Base-by-base conservation (phyloP, 2,113 vertebrate species). In the Phaethornis superciliosus region DNA sequence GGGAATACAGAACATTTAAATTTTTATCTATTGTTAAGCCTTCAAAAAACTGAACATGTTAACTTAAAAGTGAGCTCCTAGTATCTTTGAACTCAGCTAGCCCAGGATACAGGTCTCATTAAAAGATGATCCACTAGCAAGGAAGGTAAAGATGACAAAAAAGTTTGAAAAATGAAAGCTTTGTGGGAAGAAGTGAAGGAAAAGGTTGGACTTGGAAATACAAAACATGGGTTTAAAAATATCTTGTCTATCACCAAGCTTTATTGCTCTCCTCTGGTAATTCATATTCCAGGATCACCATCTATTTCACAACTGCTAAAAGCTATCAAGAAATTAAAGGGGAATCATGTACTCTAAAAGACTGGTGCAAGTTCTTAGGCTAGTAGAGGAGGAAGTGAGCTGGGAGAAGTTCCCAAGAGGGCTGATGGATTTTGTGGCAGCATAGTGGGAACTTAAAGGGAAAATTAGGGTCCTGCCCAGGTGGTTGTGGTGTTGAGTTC, bases 11-110 rank as follows among this genome's bases (percentile, higher is more conserved):
- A 77, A 52, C 35, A 47, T 90, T 85, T 74, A 55, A 11, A 60
- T 76, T 91, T 94, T 91, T 58, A 52, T 62, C 79, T 88, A 17
- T 77, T 91, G 62, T 89, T 82, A 77, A 67, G 35, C 28, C 56
- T 83, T 90, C 35, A 84, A 58, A 93, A 90, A 72, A 14, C 26
- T 47, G 55, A 89, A 35, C 26, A 2, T 15, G 14, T 30, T 59
- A 81, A 60, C 0, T 3, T 44, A 15, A 35, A 70, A 82, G 58
- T 24, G 75, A 87, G 42, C 30, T 88, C 33, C 64, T 18, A 6
- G 37, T 15, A 32, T n/a, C 28, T 94, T 94, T 81, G 46, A 81
- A 75, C 52, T 88, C 60, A 23, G 60, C 22, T 71, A 55, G 59
- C 64, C 44, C 3, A 10, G 37, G 32, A 64, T 79, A 68, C 42